Evolutionary conservation across 35 echinoderm and acorn worm genomes (phyloP).

Genomic region (Ptychodera flava): DNA sequence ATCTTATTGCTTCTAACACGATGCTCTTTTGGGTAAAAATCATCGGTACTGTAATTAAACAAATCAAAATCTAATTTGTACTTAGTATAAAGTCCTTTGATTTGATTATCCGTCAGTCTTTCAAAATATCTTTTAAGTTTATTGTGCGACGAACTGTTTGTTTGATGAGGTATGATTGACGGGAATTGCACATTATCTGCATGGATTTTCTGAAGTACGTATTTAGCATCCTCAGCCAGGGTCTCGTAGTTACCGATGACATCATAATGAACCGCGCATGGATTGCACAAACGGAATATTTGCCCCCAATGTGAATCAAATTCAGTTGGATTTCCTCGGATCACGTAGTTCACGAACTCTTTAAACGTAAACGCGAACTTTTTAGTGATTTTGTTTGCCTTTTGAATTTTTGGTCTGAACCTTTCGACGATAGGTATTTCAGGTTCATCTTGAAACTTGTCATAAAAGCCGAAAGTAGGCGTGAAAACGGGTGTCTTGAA

Average conservation of each 20-base stretch:
- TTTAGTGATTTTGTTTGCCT: background rate
- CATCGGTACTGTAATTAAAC: background rate
- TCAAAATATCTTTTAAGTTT: background rate
- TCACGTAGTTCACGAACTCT: background rate
- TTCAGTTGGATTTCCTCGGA: background rate
- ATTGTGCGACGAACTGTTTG: background rate
- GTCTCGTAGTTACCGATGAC: background rate
- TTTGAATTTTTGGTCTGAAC: background rate
- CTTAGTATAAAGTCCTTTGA: background rate
- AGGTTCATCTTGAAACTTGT: conserved; percentile 49
- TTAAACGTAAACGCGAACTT: background rate
- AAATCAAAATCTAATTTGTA: background rate
- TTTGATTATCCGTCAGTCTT: background rate
- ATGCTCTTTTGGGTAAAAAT: too few relatives aligned
- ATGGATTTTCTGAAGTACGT: background rate
- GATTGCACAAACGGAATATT: background rate
- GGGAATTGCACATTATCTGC: background rate
- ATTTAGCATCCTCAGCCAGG: background rate
- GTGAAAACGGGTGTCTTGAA: conserved; percentile 72
- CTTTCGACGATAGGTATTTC: background rate
- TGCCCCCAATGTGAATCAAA: background rate
- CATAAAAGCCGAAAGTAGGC: conserved; percentile 78
- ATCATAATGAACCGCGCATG: background rate
- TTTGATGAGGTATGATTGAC: background rate
- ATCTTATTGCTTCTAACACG: too few relatives aligned